Evolutionary conservation across 2,888 invertebrate genomes (phyloP).

Genomic region (Clivina fossor): DNA sequence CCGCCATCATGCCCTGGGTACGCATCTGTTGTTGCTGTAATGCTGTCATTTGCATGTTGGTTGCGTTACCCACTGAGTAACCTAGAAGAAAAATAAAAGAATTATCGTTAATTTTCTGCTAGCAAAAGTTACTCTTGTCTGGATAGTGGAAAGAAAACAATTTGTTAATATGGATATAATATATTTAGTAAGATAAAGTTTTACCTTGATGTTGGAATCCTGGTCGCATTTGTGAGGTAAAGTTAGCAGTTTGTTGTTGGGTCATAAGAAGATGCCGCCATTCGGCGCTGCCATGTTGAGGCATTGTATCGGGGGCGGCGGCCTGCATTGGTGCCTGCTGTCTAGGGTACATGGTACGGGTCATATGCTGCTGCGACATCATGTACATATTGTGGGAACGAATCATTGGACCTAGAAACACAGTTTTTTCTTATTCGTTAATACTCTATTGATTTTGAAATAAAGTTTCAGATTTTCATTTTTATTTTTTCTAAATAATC

Average conservation of each 20-base stretch:
- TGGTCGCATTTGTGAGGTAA: constrained; percentile 56
- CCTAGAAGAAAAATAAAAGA: constrained; percentile 23
- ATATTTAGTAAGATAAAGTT: background rate
- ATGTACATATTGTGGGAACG: constrained; percentile 64
- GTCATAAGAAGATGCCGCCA: constrained; percentile 68
- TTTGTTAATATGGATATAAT: background rate
- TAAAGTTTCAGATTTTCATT: no score
- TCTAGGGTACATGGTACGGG: constrained; percentile 54
- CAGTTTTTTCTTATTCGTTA: no score
- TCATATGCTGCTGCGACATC: constrained; percentile 59
- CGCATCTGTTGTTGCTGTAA: constrained; percentile 56
- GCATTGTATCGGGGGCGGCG: constrained; percentile 57
- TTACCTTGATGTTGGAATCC: constrained; percentile 57
- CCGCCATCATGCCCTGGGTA: constrained; percentile 46
- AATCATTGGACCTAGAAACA: constrained; percentile 64
- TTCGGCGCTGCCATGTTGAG: constrained; percentile 56
- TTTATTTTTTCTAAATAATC: no score
- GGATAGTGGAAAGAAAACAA: background rate
- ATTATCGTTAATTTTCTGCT: background rate
- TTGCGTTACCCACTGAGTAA: constrained; percentile 40
- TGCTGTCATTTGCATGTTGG: constrained; percentile 55
- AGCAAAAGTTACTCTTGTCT: background rate
- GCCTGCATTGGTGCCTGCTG: constrained; percentile 65
- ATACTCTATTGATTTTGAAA: no score
- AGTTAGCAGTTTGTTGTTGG: constrained; percentile 56